Conservation (phyloP, 2,888 invertebrate species). For the Capitulum mitella region DNA sequence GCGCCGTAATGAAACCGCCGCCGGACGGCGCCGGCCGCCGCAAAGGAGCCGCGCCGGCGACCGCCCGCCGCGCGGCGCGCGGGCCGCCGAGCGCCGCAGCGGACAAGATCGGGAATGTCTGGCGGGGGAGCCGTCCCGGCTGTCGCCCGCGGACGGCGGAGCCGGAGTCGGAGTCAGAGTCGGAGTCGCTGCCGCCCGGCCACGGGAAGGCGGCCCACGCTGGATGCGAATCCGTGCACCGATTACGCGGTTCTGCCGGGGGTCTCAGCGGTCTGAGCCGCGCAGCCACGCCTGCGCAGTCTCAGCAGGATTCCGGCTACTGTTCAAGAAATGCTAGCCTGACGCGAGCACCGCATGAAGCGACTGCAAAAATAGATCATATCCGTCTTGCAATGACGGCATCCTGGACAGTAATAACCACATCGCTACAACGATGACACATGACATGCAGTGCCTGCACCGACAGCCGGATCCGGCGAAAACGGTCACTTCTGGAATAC, state of each 20-base stretch:
- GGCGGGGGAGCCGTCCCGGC: too few relatives aligned
- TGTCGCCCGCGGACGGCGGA: too few relatives aligned
- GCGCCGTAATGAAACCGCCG: not conserved
- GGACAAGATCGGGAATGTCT: slow-evolving; percentile 9
- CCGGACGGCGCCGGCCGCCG: not conserved
- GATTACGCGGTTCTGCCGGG: not conserved
- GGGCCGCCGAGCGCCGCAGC: not conserved
- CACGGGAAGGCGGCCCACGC: not conserved
- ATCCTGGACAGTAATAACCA: too few relatives aligned
- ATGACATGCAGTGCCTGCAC: too few relatives aligned
- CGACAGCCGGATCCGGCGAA: too few relatives aligned
- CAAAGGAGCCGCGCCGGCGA: not conserved
- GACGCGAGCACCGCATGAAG: too few relatives aligned
- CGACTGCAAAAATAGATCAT: too few relatives aligned
- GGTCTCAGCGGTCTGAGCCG: not conserved
- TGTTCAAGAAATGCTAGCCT: too few relatives aligned
- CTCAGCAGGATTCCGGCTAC: not conserved
- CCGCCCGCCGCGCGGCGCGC: not conserved
- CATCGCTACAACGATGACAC: too few relatives aligned
- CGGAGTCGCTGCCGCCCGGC: not conserved
- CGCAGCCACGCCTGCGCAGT: not conserved
- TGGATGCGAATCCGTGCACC: not conserved
- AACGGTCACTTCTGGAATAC: too few relatives aligned
- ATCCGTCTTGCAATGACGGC: not conserved
- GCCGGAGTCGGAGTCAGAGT: too few relatives aligned